Conservation (phyloP, 92 coral and sea anemone species). For the Blastomussa wellsi region DNA sequence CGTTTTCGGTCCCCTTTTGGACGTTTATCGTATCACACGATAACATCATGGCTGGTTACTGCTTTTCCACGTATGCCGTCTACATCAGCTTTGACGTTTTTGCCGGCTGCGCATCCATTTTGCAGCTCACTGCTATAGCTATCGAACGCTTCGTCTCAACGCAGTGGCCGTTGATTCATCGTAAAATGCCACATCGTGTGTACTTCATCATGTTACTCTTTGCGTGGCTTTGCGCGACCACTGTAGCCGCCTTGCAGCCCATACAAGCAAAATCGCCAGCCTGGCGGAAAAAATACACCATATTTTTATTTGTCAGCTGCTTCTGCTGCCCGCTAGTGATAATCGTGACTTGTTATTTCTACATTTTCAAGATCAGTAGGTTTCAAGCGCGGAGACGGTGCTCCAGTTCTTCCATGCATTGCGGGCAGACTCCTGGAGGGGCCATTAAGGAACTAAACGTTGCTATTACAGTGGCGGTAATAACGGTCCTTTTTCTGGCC, state of each 20-base stretch:
- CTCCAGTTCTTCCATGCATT: constrained; percentile 38
- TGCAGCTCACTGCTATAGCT: constrained; percentile 90
- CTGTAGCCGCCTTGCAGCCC: constrained; percentile 64
- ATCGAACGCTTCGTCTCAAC: constrained; percentile 81
- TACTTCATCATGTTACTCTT: constrained; percentile 62
- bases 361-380: constrained; percentile 72
- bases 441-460: constrained; percentile 70
- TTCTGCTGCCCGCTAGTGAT: constrained; percentile 70
- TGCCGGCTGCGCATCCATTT: constrained; percentile 89
- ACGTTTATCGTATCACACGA: constrained; percentile 67
- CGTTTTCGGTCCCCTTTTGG: constrained; percentile 85
- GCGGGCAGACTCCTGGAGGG: constrained; percentile 67
- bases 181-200: constrained; percentile 57
- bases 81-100: constrained; percentile 78
- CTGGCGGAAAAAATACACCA: constrained; percentile 58
- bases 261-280: constrained; percentile 30
- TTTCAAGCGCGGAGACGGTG: constrained; percentile 55
- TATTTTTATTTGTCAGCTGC: constrained; percentile 55
- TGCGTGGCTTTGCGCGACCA: constrained; percentile 69
- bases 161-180: constrained; percentile 77
- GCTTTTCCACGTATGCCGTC: constrained; percentile 52
- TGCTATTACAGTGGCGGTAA: constrained; percentile 70
- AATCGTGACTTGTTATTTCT: constrained; percentile 64
- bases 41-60: constrained; percentile 45
- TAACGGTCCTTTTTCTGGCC: constrained; percentile 72